Evolutionary conservation across 1,140 invertebrate species (phyloP), one percentile per base, ranked within the genome.

Genomic region (Agrypnia vestita): DNA sequence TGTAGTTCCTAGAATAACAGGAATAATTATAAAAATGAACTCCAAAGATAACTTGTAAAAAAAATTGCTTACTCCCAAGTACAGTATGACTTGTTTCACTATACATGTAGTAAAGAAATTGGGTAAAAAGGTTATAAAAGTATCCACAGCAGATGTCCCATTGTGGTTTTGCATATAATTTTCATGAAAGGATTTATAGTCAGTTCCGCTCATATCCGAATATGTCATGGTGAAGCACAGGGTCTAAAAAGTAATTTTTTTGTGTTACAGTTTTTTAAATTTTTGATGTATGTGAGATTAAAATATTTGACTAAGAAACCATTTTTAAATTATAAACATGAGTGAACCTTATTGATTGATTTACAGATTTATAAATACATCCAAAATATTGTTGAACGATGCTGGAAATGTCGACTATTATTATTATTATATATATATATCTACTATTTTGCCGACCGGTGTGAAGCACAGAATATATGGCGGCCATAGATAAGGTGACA

Each of bases 1-100:
- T 15, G 92, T 92, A 55, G 89, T 89, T 13, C 86, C 88, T 13
- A 91, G 69, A 61, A 92, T 87, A 78, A 90, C 85, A 13, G 91
- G 89, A 8, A 91, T 56, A 12, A 92, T 85, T 17, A 89, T 89
- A 8, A 89, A 56, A 11, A 86, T 13, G 84, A 92, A 92, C 86
- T 92, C 92, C 19, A 90, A 56, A n/a, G 17, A 62, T 35, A 83
- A 25, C 47, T 61, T 43, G 86, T 15, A 77, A 86, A 81, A 75
- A 72, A 46, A 49, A 67, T 74, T 84, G n/a, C 59, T 21, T 10
- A 80, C 67, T 55, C 77, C 62, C 21, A 79, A 80, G 19, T 56
- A 61, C 13, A 82, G 25, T n/a, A 83, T 73, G 10, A 81, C 12
- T 35, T 86, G 86, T 8, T 82, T 79, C 15, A 86, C 81, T 35